Evolutionary conservation across 2,888 invertebrate genomes (phyloP), one percentile per base, ranked within the genome.

Genomic region (Trichopoda pennipes): DNA sequence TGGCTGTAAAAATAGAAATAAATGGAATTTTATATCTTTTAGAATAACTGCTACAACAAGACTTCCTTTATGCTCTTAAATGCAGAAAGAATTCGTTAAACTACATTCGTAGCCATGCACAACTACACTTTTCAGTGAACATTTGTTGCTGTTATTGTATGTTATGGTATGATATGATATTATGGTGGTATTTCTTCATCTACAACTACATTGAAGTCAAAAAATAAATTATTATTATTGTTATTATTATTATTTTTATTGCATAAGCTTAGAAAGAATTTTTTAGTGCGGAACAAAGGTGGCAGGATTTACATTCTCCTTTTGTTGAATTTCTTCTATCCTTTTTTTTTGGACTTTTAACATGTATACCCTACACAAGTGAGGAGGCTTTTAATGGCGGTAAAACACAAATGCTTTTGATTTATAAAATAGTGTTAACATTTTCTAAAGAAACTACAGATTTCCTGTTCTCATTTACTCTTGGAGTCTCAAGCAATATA

Each of bases 171-270:
- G 9, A 12, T 38, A 38, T 38, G 38, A 32, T 38, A 38, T 38
- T 10, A 32, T 32, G 35, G 16, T 70, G 38, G 70, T 8, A n/a
- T 49, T 51, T 17, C 35, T 21, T 32, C 51, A 58, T 28, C 21
- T 56, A 21, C 42, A 63, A 55, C 42, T 66, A 70, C 63, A 68
- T 51, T 56, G 58, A 56, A 64, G 55, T 32, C 51, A 63, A 69
- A 58, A 70, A 70, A 75, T 64, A 80, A 80, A 70, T 75, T 80
- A 53, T 75, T 80, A 66, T 75, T 70, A 64, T 49, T 49, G 47
- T 49, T 44, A 44, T 44, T 49, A 17, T 47, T 47, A 49, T 64
- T 78, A 70, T 74, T 77, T 68, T 61, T 74, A 80, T 77, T 73
- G 63, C 49, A 68, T 21, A 72, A 73, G 63, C 53, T 74, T 28